These are phyloP conservation scores for Lasioglossum oenotherae DNA, from an alignment of 2,888 invertebrate genomes.

Conservation along the genomic window DNA sequence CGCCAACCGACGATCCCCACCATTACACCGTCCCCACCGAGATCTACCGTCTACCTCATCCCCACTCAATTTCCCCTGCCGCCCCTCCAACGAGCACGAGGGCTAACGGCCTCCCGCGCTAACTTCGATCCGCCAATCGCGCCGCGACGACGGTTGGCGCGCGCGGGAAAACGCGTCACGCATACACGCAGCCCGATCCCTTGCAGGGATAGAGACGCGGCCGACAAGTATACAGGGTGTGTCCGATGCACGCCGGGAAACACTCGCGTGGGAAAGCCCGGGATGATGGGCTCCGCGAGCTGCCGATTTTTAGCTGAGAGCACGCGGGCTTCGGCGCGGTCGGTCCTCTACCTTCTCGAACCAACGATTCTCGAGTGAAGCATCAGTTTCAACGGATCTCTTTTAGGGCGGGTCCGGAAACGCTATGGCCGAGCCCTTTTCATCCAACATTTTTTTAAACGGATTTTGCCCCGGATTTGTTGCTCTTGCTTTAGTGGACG, in stretches of 20 bases:
- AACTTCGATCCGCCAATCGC: slow-evolving; percentile 73
- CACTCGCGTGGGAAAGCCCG: slow-evolving; percentile 27
- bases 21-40: background rate
- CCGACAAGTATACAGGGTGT: slow-evolving; percentile 56
- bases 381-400: background rate
- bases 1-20: slow-evolving; percentile 20
- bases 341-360: background rate
- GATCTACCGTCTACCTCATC: background rate
- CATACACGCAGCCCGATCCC: slow-evolving; percentile 54
- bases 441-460: background rate
- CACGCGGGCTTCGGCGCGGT: background rate
- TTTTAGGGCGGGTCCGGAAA: background rate
- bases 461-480: no score
- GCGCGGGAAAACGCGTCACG: slow-evolving; percentile 79
- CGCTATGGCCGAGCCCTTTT: background rate
- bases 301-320: slow-evolving; percentile 1
- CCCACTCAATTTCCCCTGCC: slow-evolving; percentile 16
- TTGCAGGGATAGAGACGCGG: slow-evolving; percentile 43
- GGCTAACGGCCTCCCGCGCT: slow-evolving; percentile 74
- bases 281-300: background rate
- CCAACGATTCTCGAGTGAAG: background rate
- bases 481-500: background rate
- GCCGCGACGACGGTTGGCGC: slow-evolving; percentile 74
- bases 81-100: slow-evolving; percentile 62
- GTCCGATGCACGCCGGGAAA: slow-evolving; percentile 51